Evolutionary conservation across 2,888 invertebrate species (phyloP), one percentile per base, ranked within the genome.

Genomic region (Hirtodrosophila alboralis): DNA sequence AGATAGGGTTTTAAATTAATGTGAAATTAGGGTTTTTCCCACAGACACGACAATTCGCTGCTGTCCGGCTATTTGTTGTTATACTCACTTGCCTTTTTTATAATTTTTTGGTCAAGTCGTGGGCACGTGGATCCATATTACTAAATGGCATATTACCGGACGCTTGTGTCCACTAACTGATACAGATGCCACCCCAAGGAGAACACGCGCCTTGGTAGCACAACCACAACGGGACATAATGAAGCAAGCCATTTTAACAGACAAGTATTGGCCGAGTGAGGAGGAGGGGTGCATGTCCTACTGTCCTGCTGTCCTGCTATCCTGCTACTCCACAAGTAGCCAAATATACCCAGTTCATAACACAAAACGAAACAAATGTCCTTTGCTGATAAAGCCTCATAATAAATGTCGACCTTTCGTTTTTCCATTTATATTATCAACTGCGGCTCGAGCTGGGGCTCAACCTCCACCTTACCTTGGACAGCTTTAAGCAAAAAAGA

Each of bases 371-470:
- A 74, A 87, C 84, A 89, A 90, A 89, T 90, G 89, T 89, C 85
- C 88, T 84, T 71, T 86, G 68, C 90, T 89, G 90, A 89, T 90
- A 89, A 89, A 88, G 89, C 80, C 85, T 85, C 84, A 89, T 89
- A 89, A 90, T 89, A 90, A 89, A 89, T 90, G 89, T 88, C 89
- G 84, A 89, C 90, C 89, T 90, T 90, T 89, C 89, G 88, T 89
- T 90, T 90, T 87, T 87, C 88, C 89, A 89, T 90, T 89, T 89
- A 90, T 89, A 87, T 89, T 89, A 88, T 88, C 81, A 87, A 84
- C 84, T 75, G 57, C 51, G 66, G 34, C 52, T 48, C 36, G 54
- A 40, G 44, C 49, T 52, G 45, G 34, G 37, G 49, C 57, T 48
- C 65, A 60, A 52, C 36, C 12, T 26, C 45, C 28, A 23, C 27